A percentile compares a stretch with the other conserved stretches of the same genome.
phyloP scores from a whole-genome alignment of 53 echinoderm and acorn worm species.

The Luidia sarsii region DNA sequence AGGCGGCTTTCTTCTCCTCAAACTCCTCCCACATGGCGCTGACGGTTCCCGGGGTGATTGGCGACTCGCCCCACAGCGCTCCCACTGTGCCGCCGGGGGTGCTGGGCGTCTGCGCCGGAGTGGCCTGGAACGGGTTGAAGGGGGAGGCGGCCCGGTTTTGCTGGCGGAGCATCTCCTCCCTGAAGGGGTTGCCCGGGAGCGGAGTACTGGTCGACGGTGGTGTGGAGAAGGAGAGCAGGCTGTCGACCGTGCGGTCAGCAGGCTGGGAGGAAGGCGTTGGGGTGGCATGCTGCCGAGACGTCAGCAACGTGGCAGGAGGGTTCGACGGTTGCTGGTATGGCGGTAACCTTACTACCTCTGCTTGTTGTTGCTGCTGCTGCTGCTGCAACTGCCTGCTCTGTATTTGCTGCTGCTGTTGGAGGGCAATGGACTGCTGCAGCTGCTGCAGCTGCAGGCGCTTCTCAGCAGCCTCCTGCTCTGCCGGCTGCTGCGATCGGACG shows the following conservation, averaged over 20 bases:
- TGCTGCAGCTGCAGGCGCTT: conserved; percentile 30
- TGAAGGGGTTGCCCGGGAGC: conserved; percentile 79
- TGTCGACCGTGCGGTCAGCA: not conserved
- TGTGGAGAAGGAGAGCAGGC: not conserved
- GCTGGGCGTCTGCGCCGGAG: conserved; percentile 10
- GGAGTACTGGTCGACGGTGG: conserved; percentile 40
- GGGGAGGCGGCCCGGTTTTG: conserved; percentile 39
- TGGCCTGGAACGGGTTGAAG: conserved; percentile 47
- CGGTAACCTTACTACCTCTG: not conserved
- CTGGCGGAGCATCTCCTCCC: conserved; percentile 63
- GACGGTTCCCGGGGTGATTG: conserved; percentile 33
- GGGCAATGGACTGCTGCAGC: conserved; percentile 40
- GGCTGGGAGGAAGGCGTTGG: conserved; percentile 18
- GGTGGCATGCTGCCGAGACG: conserved; percentile 9
- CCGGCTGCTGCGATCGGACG: not conserved
- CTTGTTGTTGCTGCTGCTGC: conserved; percentile 19
- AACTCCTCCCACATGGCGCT: conserved; percentile 68
- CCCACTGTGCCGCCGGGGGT: conserved; percentile 50
- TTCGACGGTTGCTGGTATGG: conserved; percentile 19
- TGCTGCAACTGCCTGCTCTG: conserved; percentile 24
- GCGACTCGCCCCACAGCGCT: conserved; percentile 41
- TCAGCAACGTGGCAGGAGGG: not conserved
- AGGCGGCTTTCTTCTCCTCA: conserved; percentile 38
- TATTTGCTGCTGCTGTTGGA: conserved; percentile 52
- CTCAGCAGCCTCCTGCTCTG: conserved; percentile 1